These are phyloP conservation scores for Drosophila mayri DNA, from an alignment of 1,140 invertebrate species.

Conservation along the genomic window DNA sequence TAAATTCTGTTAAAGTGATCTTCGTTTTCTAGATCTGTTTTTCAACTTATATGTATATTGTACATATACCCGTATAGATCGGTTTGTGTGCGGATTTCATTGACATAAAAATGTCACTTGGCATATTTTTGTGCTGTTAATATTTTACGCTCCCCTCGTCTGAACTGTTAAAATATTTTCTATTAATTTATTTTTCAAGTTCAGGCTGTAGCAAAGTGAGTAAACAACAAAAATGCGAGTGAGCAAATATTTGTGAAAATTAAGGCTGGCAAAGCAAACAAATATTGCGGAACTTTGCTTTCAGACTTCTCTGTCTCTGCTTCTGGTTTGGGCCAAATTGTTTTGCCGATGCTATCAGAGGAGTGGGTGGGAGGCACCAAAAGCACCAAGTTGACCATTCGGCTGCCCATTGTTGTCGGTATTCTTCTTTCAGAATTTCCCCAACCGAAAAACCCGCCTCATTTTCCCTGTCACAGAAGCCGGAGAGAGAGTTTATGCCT, in stretches of 20 bases:
- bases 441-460: not conserved
- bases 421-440: slow-evolving; percentile 1
- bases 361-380: not conserved
- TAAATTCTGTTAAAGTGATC: slow-evolving; percentile 55
- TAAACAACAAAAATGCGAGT: slow-evolving; percentile 24
- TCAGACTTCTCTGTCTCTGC: slow-evolving; percentile 9
- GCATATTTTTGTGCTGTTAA: slow-evolving; percentile 27
- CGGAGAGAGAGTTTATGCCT: slow-evolving; percentile 34
- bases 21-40: slow-evolving; percentile 22
- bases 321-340: slow-evolving; percentile 37
- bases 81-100: slow-evolving; percentile 63
- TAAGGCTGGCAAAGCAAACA: slow-evolving; percentile 62
- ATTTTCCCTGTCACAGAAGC: slow-evolving; percentile 24
- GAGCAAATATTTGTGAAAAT: slow-evolving; percentile 74
- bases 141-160: slow-evolving; percentile 14
- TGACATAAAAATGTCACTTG: slow-evolving; percentile 77
- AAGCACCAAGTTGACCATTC: slow-evolving; percentile 37
- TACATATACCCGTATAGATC: slow-evolving; percentile 22
- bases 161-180: slow-evolving; percentile 59
- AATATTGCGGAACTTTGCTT: slow-evolving; percentile 56
- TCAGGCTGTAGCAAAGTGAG: slow-evolving; percentile 20
- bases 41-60: slow-evolving; percentile 4
- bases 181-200: slow-evolving; percentile 64
- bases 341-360: slow-evolving; percentile 35
- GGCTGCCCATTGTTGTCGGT: slow-evolving; percentile 44